These are phyloP conservation scores for Helicorthomorpha holstii DNA, from an alignment of 1,140 invertebrate species.

Conservation along the genomic window DNA sequence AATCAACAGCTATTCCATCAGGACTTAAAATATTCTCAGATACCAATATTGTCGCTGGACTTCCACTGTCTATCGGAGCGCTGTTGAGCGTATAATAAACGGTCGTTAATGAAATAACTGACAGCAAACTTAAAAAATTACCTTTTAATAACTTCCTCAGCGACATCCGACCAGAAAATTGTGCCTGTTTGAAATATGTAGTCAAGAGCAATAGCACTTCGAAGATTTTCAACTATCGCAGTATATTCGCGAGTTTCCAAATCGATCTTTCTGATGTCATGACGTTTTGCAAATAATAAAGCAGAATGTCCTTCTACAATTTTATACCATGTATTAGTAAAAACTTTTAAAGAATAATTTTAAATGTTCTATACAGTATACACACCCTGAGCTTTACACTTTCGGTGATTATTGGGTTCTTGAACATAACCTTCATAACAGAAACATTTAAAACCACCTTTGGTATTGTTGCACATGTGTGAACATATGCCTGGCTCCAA, in stretches of 20 bases:
- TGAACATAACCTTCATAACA: conserved; percentile 71
- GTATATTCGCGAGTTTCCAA: conserved; percentile 61
- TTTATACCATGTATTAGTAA: too few species aligned
- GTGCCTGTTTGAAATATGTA: conserved; percentile 76
- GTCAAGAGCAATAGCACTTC: conserved; percentile 66
- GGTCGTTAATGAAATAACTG: neutral
- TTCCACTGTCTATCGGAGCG: conserved; percentile 78
- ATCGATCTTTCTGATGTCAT: conserved; percentile 77
- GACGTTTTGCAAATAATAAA: conserved; percentile 59
- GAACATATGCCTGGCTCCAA: conserved; percentile 72
- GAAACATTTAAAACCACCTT: conserved; percentile 81
- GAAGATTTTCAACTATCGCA: conserved; percentile 66
- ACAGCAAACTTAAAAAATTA: conserved; percentile 19
- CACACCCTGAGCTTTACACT: conserved; percentile 49
- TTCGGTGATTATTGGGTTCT: conserved; percentile 54
- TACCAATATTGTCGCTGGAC: conserved; percentile 60
- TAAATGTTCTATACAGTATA: too few species aligned
- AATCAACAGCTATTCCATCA: conserved; percentile 88
- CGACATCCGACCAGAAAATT: conserved; percentile 89
- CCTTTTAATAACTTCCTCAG: conserved; percentile 77
- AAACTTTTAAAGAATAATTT: too few species aligned
- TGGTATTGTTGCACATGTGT: conserved; percentile 76
- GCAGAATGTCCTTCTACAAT: conserved; percentile 61
- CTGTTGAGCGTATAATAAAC: conserved; percentile 26
- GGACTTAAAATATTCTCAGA: conserved; percentile 66